Conservation (phyloP, 2,888 invertebrate genomes). For the Dasysyrphus tricinctus region DNA sequence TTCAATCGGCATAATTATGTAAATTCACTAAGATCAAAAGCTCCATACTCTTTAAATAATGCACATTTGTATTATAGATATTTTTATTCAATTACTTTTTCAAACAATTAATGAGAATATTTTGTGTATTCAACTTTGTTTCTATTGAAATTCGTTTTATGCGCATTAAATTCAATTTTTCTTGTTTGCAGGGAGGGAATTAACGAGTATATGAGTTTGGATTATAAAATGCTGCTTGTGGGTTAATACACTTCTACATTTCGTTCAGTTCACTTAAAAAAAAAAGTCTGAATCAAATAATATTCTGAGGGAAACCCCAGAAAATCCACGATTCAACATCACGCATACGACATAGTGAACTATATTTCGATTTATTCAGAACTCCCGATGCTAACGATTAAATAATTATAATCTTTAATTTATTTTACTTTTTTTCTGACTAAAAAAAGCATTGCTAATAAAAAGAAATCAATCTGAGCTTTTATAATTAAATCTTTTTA, state of each 20-base stretch:
- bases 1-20: too few species aligned
- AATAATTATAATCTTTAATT: neutral
- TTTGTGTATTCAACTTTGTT: neutral
- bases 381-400: neutral
- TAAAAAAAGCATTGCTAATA: neutral
- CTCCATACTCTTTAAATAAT: neutral
- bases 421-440: neutral
- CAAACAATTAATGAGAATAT: neutral
- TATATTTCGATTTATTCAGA: neutral
- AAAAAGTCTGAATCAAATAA: neutral
- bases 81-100: neutral
- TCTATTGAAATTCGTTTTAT: neutral
- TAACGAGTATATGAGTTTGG: neutral
- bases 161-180: neutral
- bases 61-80: neutral
- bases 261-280: neutral
- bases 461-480: neutral
- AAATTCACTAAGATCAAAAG: neutral
- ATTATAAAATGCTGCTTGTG: neutral
- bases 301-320: neutral
- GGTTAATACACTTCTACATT: neutral
- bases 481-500: neutral
- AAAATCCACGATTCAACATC: neutral
- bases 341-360: slow-evolving; percentile 7
- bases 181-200: neutral